Base-by-base conservation (phyloP, 2,888 invertebrate species). In the Lissocephala sabroskyi region DNA sequence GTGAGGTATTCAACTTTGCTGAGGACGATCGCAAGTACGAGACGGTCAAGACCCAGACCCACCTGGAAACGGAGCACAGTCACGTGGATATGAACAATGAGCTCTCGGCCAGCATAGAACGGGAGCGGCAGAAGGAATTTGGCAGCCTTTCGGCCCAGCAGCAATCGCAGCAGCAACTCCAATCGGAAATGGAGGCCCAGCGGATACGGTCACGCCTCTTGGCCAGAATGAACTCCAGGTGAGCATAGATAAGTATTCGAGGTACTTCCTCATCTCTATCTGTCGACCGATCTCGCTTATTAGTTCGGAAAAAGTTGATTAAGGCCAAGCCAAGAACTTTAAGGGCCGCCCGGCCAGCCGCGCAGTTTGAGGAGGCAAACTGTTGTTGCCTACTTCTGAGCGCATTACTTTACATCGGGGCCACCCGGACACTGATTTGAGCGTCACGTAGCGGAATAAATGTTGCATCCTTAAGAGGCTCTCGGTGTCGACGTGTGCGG, bases 1-100 rank as follows among this genome's bases (percentile, higher is more conserved):
- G 92, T 62, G 94, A 94, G 86, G 92, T 92, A 59, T 94, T 94
- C 85, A 93, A 94, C 86, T 92, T 91, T 79, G 87, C 88, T 65
- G 92, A 92, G 83, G 93, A 94, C 83, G 92, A 93, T 75, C 87
- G 89, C 59, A 87, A 88, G 81, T 92, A 92, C 85, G 92, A 92
- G 81, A 90, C 91, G 35, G 86, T 92, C 10, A 80, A 80, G 59
- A 84, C 84, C 26, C 82, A 81, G 62, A 83, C 83, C n/a, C 84
- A 84, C 58, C 75, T 84, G 56, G 84, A 84, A 63, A 77, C 80
- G 51, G 84, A 84, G 59, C 84, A 83, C 60, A 84, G 82, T 78
- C 81, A 82, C 61, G 86, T 91, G 60, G 90, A 90, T 79, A 90
- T 90, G 68, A 93, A 92, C 86, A 89, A 88, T 83, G 92, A 87